Percentiles rank a stretch among this genome's conserved stretches.
These are phyloP conservation scores for Axinella damicornis DNA, from an alignment of 37 sponge, comb jelly and placozoan species.

Conservation along the genomic window DNA sequence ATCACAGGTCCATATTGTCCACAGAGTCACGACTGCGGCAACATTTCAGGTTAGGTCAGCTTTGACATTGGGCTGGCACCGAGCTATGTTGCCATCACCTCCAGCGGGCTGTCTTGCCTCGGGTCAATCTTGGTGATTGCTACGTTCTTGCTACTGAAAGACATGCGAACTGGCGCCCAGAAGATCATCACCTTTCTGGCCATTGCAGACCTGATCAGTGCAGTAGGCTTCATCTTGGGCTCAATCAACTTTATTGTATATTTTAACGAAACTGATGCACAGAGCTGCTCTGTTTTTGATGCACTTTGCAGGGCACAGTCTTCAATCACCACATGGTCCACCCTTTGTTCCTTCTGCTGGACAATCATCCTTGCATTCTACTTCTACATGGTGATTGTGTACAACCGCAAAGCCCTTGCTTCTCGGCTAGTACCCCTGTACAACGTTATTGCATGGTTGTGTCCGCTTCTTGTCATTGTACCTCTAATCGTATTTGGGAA, in stretches of 20 bases:
- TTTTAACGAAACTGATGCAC: not conserved
- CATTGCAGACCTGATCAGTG: conserved; percentile 76
- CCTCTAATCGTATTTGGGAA: not conserved
- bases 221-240: conserved; percentile 62
- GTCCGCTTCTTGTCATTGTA: conserved; percentile 44
- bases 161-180: conserved; percentile 61
- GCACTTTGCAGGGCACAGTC: conserved; percentile 55
- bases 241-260: conserved; percentile 28
- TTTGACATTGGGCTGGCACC: conserved; percentile 20
- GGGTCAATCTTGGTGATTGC: conserved; percentile 55
- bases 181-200: conserved; percentile 60
- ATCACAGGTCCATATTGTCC: no score
- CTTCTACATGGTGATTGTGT: conserved; percentile 34
- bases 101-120: conserved; percentile 53
- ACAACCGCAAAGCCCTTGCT: conserved; percentile 15
- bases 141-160: conserved; percentile 42
- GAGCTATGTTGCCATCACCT: conserved; percentile 37
- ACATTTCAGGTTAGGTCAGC: not conserved
- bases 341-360: conserved; percentile 77
- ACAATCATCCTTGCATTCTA: conserved; percentile 69
- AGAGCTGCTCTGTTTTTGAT: not conserved
- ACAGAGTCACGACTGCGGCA: no score
- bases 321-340: conserved; percentile 68
- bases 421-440: conserved; percentile 46
- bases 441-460: conserved; percentile 63